Percentiles rank a stretch among this genome's conserved stretches.
These are phyloP conservation scores for Epinephelus malabaricus DNA, from an alignment of 2,797 vertebrate genomes.

Conservation along the genomic window DNA sequence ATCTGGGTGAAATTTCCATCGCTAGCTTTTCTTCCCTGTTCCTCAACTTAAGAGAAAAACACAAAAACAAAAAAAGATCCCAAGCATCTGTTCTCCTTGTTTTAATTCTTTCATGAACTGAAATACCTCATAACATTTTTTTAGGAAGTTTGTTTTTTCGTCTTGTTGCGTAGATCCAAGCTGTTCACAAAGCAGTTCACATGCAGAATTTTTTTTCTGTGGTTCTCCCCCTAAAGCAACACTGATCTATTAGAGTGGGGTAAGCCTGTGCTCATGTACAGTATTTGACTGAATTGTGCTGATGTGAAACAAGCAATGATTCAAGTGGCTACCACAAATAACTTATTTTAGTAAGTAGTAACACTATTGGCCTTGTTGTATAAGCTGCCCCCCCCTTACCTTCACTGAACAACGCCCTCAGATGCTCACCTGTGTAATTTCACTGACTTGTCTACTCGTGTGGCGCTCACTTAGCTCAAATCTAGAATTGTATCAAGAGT, in stretches of 20 bases:
- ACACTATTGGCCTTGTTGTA: slow-evolving; percentile 62
- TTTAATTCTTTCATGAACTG: slow-evolving; percentile 60
- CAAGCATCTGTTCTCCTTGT: slow-evolving; percentile 26
- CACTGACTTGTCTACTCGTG: slow-evolving; percentile 51
- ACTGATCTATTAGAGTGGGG: slow-evolving; percentile 42
- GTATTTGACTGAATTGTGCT: slow-evolving; percentile 63
- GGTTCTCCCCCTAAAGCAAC: slow-evolving; percentile 29
- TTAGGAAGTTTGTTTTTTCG: slow-evolving; percentile 60
- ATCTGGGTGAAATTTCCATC: slow-evolving; percentile 22
- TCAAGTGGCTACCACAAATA: slow-evolving; percentile 52
- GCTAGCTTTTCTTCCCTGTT: not conserved
- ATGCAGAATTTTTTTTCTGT: slow-evolving; percentile 12
- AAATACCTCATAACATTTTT: slow-evolving; percentile 79
- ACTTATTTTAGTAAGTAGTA: slow-evolving; percentile 59
- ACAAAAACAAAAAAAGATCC: slow-evolving; percentile 25
- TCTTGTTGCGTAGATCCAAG: slow-evolving; percentile 55
- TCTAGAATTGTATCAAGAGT: slow-evolving; percentile 73
- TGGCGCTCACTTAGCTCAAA: slow-evolving; percentile 63
- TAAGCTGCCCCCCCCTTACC: slow-evolving; percentile 38
- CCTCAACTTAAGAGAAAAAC: slow-evolving; percentile 9
- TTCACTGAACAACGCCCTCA: slow-evolving; percentile 11
- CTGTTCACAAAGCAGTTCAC: slow-evolving; percentile 42
- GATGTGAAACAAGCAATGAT: slow-evolving; percentile 55
- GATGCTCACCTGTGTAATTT: slow-evolving; percentile 49
- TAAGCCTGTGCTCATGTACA: slow-evolving; percentile 53